phyloP scores from a whole-genome alignment of 2,888 invertebrate species.

The Hirtodrosophila duncani region DNA sequence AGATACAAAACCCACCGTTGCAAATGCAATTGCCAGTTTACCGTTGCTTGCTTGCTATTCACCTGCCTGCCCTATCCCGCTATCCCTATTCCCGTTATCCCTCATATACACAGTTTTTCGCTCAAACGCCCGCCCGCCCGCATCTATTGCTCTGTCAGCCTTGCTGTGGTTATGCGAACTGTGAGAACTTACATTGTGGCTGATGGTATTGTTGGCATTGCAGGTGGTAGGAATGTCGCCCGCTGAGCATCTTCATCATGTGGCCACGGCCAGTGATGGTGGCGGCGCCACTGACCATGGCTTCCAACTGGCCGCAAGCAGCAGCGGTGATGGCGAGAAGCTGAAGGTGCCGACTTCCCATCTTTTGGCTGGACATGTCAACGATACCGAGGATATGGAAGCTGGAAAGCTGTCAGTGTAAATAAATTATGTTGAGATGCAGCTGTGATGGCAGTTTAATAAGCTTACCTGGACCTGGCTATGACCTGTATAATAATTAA shows the following conservation, averaged over 20 bases:
- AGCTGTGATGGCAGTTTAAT: no score
- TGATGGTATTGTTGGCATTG: conserved; percentile 6
- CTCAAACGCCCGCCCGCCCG: no score
- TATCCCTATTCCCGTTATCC: not conserved
- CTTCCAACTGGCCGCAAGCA: conserved; percentile 48
- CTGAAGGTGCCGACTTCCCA: conserved; percentile 74
- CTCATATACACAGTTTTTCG: not conserved
- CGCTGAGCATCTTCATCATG: conserved; percentile 39
- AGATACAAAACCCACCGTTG: no score
- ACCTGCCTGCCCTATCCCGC: not conserved
- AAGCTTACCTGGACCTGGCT: no score
- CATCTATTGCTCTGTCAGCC: no score
- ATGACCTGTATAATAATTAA: no score
- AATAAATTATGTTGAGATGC: no score
- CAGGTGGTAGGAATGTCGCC: conserved; percentile 60
- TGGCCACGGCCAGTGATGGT: conserved; percentile 14
- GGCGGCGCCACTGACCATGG: conserved; percentile 17
- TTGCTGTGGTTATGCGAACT: conserved; percentile 5
- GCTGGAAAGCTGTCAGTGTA: no score
- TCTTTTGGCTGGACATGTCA: conserved; percentile 71
- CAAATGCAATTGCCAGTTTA: conserved; percentile 7
- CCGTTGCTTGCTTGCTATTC: no score
- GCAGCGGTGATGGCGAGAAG: conserved; percentile 56
- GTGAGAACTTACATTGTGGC: not conserved
- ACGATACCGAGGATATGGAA: conserved; percentile 72